A percentile compares a stretch with the other conserved stretches of the same genome.
These are phyloP conservation scores for Drosophila mettleri DNA, from an alignment of 2,888 invertebrate genomes.

Conservation along the genomic window DNA sequence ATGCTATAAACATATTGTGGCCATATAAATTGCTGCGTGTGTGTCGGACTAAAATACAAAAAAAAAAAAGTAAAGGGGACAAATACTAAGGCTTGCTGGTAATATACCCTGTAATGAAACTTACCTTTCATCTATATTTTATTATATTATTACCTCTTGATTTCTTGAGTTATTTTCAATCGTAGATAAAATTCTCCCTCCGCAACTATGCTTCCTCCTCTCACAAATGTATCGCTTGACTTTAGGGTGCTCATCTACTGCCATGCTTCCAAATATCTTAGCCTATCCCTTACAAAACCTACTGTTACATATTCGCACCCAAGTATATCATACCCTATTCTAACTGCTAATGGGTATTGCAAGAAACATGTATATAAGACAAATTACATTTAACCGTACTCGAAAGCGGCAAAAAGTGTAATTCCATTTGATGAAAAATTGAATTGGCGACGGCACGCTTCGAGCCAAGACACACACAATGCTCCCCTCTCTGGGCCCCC, in stretches of 20 bases:
- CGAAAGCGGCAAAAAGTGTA: constrained; percentile 57
- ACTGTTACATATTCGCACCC: neutral
- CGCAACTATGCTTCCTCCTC: too few relatives aligned
- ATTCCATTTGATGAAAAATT: constrained; percentile 69
- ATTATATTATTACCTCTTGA: too few relatives aligned
- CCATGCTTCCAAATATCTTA: too few relatives aligned
- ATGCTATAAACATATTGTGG: constrained; percentile 52
- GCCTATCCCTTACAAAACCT: too few relatives aligned
- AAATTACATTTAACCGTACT: constrained; percentile 75
- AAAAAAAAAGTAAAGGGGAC: too few relatives aligned
- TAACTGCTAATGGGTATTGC: neutral
- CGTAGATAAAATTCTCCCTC: too few relatives aligned
- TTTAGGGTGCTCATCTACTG: too few relatives aligned
- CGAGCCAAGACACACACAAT: constrained; percentile 35
- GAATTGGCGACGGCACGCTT: constrained; percentile 77
- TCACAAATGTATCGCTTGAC: too few relatives aligned
- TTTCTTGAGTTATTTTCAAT: too few relatives aligned
- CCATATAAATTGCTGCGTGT: constrained; percentile 48
- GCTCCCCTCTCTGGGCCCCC: neutral
- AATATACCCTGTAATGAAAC: neutral
- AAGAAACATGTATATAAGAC: constrained; percentile 38
- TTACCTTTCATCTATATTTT: too few relatives aligned
- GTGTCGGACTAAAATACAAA: constrained; percentile 26
- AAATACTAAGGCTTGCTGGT: neutral
- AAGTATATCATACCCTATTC: neutral